Evolutionary conservation across 2,797 vertebrate species (phyloP).

Genomic region (Adrianichthys oophorus): DNA sequence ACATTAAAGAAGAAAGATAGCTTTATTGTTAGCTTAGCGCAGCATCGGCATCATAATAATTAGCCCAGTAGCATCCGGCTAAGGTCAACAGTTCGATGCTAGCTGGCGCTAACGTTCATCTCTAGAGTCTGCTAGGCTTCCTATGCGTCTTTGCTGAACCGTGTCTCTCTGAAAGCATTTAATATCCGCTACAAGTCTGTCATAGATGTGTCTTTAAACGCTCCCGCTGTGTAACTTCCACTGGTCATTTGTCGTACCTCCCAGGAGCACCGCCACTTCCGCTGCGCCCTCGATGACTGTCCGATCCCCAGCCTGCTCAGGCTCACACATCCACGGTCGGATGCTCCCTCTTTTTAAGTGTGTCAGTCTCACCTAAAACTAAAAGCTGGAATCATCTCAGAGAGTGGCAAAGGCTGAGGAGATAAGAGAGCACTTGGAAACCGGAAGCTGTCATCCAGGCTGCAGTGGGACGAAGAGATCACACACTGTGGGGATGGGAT

Average conservation of each 20-base stretch:
- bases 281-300: constrained; percentile 35
- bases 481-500: neutral
- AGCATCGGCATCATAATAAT: constrained; percentile 65
- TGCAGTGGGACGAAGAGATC: constrained; percentile 6
- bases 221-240: neutral
- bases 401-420: no score
- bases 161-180: accelerated
- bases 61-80: constrained; percentile 39
- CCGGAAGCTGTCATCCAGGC: neutral
- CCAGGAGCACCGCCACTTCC: constrained; percentile 29
- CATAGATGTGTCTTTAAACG: neutral
- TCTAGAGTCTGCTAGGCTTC: neutral
- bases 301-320: constrained; percentile 18
- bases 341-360: constrained; percentile 9
- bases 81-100: constrained; percentile 38
- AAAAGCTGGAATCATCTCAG: constrained; percentile 2
- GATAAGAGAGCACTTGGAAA: neutral
- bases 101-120: constrained; percentile 12
- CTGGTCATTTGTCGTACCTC: constrained; percentile 39
- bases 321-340: neutral
- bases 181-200: neutral
- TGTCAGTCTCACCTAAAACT: constrained; percentile 11
- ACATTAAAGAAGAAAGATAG: no score
- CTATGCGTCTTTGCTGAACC: neutral
- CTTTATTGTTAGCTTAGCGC: constrained; percentile 1